Conservation (phyloP, 2,888 invertebrate genomes). For the Coleophora deauratella region DNA sequence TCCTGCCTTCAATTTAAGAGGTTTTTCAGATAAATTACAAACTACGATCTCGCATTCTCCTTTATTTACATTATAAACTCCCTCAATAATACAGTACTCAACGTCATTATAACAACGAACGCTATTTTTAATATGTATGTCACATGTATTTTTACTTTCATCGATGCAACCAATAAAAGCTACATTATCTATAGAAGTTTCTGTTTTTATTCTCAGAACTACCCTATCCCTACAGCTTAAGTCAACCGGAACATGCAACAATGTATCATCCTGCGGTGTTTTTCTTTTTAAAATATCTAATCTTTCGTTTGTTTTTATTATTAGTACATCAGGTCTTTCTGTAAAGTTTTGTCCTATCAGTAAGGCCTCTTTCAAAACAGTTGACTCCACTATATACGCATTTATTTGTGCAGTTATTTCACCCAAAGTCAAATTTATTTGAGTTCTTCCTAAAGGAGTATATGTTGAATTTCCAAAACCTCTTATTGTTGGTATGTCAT, state of each 20-base stretch:
- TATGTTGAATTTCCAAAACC: neutral
- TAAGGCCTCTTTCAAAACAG: neutral
- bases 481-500: neutral
- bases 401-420: neutral
- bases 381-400: neutral
- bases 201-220: neutral
- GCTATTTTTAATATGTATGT: neutral
- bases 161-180: neutral
- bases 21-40: neutral
- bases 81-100: neutral
- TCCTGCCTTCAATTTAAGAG: neutral
- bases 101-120: neutral
- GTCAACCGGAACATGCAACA: neutral
- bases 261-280: neutral
- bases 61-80: neutral
- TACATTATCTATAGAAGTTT: neutral
- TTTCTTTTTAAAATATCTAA: neutral
- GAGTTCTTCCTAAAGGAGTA: neutral
- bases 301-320: neutral
- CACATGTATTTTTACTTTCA: neutral
- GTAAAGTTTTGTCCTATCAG: too few species aligned
- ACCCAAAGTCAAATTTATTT: neutral
- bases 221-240: too few species aligned
- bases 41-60: neutral
- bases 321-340: too few species aligned